Conservation (phyloP, 2,797 vertebrate species). For the Pseudochirops cupreus region DNA sequence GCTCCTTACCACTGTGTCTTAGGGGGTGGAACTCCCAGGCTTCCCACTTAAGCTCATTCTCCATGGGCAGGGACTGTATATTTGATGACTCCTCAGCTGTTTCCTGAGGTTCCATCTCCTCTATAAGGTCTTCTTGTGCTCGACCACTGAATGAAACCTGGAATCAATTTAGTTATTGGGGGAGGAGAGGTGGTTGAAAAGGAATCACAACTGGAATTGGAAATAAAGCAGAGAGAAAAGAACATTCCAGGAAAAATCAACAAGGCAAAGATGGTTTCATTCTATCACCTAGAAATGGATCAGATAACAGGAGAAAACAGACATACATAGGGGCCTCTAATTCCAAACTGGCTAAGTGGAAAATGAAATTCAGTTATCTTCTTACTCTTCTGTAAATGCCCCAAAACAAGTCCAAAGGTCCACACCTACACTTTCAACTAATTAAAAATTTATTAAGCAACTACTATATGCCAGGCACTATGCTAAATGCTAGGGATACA, state of each 20-base stretch:
- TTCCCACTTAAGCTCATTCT: neutral
- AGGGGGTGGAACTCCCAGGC: neutral
- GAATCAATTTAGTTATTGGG: neutral
- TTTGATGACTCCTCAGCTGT: neutral
- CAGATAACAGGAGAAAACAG: neutral
- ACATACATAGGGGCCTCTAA: neutral
- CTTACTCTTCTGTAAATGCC: neutral
- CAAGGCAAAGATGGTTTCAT: neutral
- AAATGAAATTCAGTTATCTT: neutral
- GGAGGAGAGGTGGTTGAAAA: neutral
- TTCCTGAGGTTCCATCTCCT: neutral
- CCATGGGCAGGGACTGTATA: neutral
- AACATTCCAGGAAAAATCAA: neutral
- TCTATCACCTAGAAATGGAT: neutral
- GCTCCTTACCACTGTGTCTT: neutral
- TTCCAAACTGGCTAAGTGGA: neutral
- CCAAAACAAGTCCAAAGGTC: neutral
- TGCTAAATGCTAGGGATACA: neutral
- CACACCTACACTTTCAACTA: neutral
- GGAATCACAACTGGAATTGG: neutral
- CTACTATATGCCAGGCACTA: neutral
- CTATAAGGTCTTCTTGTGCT: neutral
- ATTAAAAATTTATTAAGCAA: neutral
- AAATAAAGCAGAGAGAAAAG: neutral
- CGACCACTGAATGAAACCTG: neutral